Base-by-base conservation (phyloP, 2,797 vertebrate genomes). In the Tragopan temminckii region DNA sequence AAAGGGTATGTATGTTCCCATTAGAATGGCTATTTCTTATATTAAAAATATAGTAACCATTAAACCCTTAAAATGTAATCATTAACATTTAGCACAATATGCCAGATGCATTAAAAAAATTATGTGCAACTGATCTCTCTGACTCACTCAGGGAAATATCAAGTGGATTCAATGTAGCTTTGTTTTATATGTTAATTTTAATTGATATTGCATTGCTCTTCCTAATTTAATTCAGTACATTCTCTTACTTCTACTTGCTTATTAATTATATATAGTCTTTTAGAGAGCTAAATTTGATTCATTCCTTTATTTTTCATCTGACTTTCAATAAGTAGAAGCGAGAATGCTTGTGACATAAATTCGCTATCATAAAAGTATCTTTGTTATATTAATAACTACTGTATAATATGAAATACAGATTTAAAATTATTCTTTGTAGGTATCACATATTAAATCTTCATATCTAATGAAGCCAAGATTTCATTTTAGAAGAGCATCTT, bases 81-180 rank as follows among this genome's bases (percentile, higher is more conserved):
- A 70, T 82, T 93, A 80, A 50, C 40, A 84, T 90, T 91, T 92
- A 79, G 66, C 83, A 91, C 88, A 64, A 76, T 92, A 16, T 84
- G 74, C 77, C 77, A 89, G 75, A 64, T 93, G 62, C 63, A 70
- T 93, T 93, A 83, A 94, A 81, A 97, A 74, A 42, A 84, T 88
- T 53, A 80, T 19, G 66, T 33, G 46, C 36, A 57, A 66, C 64
- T 75, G 72, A 91, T 57, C 76, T 70, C 63, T 43, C 21, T 69
- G 66, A 84, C 45, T 84, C 24, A 80, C 53, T 89, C 42, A 80
- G 33, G 79, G 58, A 84, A 90, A 91, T 67, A 63, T 13, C 74
- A 89, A 82, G 63, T 19, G 35, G 7, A 25, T 92, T 40, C 66
- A 48, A 45, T 55, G 45, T 18, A 64, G 64, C 31, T 90, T 85